Conservation (phyloP, 2,113 vertebrate species). For the Shinisaurus crocodilurus region DNA sequence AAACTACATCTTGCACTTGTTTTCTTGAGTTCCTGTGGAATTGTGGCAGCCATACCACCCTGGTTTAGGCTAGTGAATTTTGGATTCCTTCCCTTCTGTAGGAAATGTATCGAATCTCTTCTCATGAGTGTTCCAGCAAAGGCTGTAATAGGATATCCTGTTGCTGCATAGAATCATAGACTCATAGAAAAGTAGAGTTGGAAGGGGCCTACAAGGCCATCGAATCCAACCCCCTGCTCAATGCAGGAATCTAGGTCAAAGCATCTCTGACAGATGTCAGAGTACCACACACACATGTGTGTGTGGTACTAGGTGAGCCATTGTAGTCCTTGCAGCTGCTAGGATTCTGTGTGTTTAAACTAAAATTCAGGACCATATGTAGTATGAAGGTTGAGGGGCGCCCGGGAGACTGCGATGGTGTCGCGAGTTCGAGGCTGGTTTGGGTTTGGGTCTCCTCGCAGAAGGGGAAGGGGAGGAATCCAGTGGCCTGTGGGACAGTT, state of each 20-base stretch:
- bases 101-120: not conserved
- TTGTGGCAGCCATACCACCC: not conserved
- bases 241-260: too few relatives aligned
- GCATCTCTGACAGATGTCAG: too few relatives aligned
- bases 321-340: not conserved
- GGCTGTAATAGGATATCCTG: not conserved
- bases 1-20: not conserved
- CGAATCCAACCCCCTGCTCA: too few relatives aligned
- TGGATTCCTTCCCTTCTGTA: not conserved
- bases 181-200: too few relatives aligned
- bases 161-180: too few relatives aligned
- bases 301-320: not conserved
- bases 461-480: not conserved
- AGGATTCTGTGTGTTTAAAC: slow-evolving; percentile 9
- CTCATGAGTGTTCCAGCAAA: not conserved
- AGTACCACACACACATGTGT: too few relatives aligned
- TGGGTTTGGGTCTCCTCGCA: not conserved
- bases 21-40: not conserved
- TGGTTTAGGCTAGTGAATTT: not conserved
- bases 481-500: slow-evolving; percentile 63
- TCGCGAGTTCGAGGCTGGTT: slow-evolving; percentile 60
- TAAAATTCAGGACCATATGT: not conserved
- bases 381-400: slow-evolving; percentile 25
- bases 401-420: slow-evolving; percentile 65
- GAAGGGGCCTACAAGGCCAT: too few relatives aligned